These are phyloP conservation scores for Phyllotreta striolata DNA, from an alignment of 2,888 invertebrate genomes.

Conservation along the genomic window DNA sequence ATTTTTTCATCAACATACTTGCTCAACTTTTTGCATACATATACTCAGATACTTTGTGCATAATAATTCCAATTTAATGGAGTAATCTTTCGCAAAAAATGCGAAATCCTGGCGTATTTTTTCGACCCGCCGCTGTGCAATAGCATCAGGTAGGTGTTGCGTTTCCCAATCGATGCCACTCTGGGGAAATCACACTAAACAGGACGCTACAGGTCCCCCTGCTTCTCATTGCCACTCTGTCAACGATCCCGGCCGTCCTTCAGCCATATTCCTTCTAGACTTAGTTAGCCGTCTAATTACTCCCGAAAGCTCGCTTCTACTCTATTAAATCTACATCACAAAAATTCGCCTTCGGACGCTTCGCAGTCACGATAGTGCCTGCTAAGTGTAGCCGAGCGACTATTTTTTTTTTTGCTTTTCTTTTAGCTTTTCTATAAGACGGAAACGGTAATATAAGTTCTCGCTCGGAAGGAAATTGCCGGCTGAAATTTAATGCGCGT, in stretches of 20 bases:
- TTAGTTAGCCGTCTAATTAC: slow-evolving; percentile 52
- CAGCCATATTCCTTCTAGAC: slow-evolving; percentile 48
- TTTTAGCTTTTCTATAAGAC: slow-evolving; percentile 23
- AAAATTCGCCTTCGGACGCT: slow-evolving; percentile 38
- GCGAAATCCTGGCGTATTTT: too few species aligned
- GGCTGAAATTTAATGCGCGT: slow-evolving; percentile 13
- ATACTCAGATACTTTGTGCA: too few species aligned
- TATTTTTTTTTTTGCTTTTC: slow-evolving; percentile 1
- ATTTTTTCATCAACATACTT: too few species aligned
- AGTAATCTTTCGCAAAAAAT: too few species aligned
- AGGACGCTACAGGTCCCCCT: slow-evolving; percentile 49
- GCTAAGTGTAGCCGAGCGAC: slow-evolving; percentile 17
- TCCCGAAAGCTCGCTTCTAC: slow-evolving; percentile 48
- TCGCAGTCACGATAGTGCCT: slow-evolving; percentile 31
- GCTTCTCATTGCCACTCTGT: slow-evolving; percentile 47
- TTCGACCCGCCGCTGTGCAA: slow-evolving; percentile 35
- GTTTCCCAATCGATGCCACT: slow-evolving; percentile 60
- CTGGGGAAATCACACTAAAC: slow-evolving; percentile 62
- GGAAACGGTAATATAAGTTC: slow-evolving; percentile 15
- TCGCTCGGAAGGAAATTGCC: slow-evolving; percentile 8
- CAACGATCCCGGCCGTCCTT: slow-evolving; percentile 47
- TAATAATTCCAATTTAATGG: too few species aligned
- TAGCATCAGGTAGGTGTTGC: slow-evolving; percentile 54
- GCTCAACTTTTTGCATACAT: too few species aligned
- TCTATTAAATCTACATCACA: slow-evolving; percentile 49